These are phyloP conservation scores for Pachymerium ferrugineum DNA, from an alignment of 2,888 invertebrate genomes.

Conservation along the genomic window DNA sequence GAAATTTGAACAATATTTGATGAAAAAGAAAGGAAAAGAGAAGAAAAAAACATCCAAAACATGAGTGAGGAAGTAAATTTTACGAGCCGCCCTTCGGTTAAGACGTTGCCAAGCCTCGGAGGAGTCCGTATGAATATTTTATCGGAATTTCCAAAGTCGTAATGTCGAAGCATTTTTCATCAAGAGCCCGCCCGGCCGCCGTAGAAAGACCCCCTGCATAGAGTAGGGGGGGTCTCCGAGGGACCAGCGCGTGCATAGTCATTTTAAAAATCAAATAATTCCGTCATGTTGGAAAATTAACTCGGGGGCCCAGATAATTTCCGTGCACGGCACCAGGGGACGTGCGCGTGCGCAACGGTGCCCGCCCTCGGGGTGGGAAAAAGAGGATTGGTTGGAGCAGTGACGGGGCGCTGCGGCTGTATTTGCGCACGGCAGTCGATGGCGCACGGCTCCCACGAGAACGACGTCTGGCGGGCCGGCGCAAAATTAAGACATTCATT, in stretches of 20 bases:
- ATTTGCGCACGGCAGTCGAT: neutral
- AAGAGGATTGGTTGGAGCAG: constrained; percentile 23
- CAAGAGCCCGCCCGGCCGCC: constrained; percentile 28
- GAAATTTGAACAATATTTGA: constrained; percentile 32
- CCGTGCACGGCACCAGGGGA: constrained; percentile 18
- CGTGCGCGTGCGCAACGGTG: constrained; percentile 1
- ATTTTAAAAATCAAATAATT: constrained; percentile 34
- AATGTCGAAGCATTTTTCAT: constrained; percentile 31
- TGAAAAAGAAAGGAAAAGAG: constrained; percentile 13
- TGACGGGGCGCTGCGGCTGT: too few species aligned
- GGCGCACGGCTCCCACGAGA: constrained; percentile 27
- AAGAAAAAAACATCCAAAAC: constrained; percentile 3
- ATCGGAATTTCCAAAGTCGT: constrained; percentile 32
- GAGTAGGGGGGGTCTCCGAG: constrained; percentile 16
- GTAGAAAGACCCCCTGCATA: constrained; percentile 20
- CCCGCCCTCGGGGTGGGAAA: constrained; percentile 16
- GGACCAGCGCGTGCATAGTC: constrained; percentile 29
- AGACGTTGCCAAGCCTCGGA: constrained; percentile 23
- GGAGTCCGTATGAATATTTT: constrained; percentile 31
- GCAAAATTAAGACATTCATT: constrained; percentile 31
- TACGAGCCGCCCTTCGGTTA: constrained; percentile 30
- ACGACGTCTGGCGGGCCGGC: constrained; percentile 7
- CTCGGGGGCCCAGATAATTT: constrained; percentile 36
- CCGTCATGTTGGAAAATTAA: constrained; percentile 33
- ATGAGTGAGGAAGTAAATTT: constrained; percentile 25